Conservation (phyloP, 92 coral and sea anemone genomes). For the Bergia puertoricense region DNA sequence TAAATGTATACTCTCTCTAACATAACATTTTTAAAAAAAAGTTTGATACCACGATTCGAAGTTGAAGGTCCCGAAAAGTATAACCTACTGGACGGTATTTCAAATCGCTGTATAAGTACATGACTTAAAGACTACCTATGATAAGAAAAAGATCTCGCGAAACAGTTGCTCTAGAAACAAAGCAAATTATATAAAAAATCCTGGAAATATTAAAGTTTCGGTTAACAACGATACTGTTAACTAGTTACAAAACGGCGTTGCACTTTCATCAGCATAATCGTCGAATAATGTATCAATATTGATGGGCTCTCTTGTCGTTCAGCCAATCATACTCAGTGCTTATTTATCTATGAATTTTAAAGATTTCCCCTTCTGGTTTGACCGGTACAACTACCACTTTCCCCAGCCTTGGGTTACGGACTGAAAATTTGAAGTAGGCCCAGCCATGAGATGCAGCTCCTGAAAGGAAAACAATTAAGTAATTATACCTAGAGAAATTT, state of each 20-base stretch:
- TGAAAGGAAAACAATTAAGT: conserved; percentile 29
- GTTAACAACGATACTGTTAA: too few species aligned
- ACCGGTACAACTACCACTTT: conserved; percentile 86
- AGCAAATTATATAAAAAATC: too few species aligned
- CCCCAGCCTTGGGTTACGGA: conserved; percentile 86
- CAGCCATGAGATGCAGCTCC: conserved; percentile 99
- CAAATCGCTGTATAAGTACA: too few species aligned
- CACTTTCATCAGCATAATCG: neutral
- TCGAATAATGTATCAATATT: neutral
- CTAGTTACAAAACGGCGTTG: neutral
- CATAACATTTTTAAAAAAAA: too few species aligned
- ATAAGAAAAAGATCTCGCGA: too few species aligned
- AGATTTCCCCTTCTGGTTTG: conserved; percentile 51
- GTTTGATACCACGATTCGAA: too few species aligned
- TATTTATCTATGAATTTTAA: neutral
- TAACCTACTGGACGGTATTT: too few species aligned
- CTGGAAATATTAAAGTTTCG: too few species aligned
- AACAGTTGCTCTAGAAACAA: too few species aligned
- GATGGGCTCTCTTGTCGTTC: neutral
- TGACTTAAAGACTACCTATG: too few species aligned
- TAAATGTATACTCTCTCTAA: too few species aligned
- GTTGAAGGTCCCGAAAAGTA: too few species aligned
- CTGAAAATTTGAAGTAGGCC: conserved; percentile 93
- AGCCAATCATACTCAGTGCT: neutral
- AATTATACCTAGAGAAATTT: neutral